Conservation (phyloP, 2,113 vertebrate species). For the Charadrius vociferus region DNA sequence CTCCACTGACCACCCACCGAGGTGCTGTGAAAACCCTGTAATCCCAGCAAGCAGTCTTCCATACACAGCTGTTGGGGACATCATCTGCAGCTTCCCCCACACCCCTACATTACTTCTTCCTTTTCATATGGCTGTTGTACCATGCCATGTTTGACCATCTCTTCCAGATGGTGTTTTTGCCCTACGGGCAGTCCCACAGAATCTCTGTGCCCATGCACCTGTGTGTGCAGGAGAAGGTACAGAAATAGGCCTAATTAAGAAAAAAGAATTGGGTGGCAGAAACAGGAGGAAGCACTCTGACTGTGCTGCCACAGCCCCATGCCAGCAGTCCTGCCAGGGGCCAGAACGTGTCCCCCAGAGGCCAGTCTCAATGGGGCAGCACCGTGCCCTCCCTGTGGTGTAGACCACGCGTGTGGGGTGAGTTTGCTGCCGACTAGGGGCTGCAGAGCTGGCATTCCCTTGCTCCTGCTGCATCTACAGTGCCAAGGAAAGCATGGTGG, state of each 20-base stretch:
- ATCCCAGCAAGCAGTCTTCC: background rate
- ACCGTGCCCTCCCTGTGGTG: accelerated
- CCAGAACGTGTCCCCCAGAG: background rate
- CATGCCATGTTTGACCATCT: background rate
- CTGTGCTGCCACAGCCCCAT: background rate
- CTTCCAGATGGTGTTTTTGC: background rate
- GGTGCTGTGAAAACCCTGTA: background rate
- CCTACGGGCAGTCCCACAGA: background rate
- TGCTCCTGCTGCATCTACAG: background rate
- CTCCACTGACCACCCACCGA: accelerated
- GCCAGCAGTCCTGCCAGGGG: background rate
- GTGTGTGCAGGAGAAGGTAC: too few relatives aligned
- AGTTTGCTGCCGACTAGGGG: background rate
- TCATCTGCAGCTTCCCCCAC: background rate
- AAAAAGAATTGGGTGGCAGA: background rate
- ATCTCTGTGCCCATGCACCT: accelerated
- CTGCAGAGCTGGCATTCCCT: background rate
- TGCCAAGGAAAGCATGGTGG: background rate
- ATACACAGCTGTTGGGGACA: background rate
- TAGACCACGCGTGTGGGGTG: accelerated
- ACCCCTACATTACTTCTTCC: accelerated
- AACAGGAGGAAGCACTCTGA: background rate
- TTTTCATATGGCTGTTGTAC: background rate
- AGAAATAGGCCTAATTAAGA: background rate
- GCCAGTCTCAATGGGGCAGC: accelerated